Evolutionary conservation across 2,113 vertebrate genomes (phyloP).

Genomic region (Chiloscyllium plagiosum): DNA sequence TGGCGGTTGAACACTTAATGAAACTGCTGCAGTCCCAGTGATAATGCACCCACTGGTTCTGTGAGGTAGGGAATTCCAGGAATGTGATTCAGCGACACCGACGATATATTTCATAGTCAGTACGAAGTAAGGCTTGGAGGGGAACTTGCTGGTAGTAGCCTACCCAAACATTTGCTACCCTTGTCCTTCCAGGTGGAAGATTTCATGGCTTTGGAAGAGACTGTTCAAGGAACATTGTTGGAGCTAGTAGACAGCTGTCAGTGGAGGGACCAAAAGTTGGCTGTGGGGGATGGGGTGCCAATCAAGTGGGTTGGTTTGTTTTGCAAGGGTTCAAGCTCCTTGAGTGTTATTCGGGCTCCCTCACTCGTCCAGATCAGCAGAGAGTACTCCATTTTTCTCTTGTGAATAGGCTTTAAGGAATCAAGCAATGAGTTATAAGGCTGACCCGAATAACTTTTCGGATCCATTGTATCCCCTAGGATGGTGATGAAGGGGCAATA

Average conservation of each 20-base stretch:
- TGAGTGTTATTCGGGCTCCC: neutral
- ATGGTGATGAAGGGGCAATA: neutral
- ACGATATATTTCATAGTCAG: neutral
- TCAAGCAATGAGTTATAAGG: neutral
- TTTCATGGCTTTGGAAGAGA: neutral
- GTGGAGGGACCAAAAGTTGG: neutral
- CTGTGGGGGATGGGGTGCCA: neutral
- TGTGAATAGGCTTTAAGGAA: neutral
- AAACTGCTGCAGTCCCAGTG: neutral
- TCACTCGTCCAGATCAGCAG: neutral
- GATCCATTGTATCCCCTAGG: too few species aligned
- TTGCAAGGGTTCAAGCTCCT: neutral
- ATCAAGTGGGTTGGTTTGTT: neutral
- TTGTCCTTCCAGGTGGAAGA: neutral
- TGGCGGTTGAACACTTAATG: neutral
- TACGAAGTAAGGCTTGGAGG: neutral
- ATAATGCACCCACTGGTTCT: neutral
- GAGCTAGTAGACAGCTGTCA: too few species aligned
- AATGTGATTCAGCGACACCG: neutral
- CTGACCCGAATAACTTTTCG: too few species aligned
- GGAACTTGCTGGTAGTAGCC: neutral
- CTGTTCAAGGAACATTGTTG: neutral
- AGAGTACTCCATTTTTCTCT: neutral
- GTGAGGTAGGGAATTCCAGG: neutral
- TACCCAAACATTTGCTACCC: neutral